phyloP scores from a whole-genome alignment of 2,888 invertebrate species.

The Erynnis tages region DNA sequence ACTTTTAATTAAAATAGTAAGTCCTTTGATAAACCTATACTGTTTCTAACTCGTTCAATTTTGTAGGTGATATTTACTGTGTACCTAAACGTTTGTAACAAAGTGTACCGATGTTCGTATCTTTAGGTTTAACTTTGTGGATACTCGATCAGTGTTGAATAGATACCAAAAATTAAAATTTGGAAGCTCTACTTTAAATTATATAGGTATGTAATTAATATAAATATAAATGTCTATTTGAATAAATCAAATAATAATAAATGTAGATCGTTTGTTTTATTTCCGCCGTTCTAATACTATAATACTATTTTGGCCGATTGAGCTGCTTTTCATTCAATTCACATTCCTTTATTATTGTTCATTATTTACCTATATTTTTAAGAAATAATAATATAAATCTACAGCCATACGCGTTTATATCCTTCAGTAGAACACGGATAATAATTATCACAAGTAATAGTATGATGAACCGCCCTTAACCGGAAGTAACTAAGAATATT shows the following conservation, averaged over 20 bases:
- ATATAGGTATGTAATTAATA: constrained; percentile 59
- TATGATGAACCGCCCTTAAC: too few species aligned
- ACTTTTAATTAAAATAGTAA: constrained; percentile 56
- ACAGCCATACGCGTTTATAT: too few species aligned
- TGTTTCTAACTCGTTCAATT: constrained; percentile 81
- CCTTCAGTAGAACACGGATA: too few species aligned
- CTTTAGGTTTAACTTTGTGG: constrained; percentile 66
- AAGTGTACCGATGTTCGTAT: constrained; percentile 70
- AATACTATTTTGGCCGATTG: too few species aligned
- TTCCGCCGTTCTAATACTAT: too few species aligned
- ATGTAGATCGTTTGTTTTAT: constrained; percentile 68
- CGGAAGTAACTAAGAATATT: too few species aligned
- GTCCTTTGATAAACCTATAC: constrained; percentile 78
- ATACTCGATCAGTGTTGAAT: constrained; percentile 75
- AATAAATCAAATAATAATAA: constrained; percentile 72
- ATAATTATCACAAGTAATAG: too few species aligned
- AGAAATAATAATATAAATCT: too few species aligned
- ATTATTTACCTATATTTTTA: too few species aligned
- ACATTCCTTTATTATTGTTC: too few species aligned
- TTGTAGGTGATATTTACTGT: constrained; percentile 78
- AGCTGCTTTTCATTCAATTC: too few species aligned
- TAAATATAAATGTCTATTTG: constrained; percentile 77
- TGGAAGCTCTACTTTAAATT: constrained; percentile 75
- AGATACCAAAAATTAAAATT: constrained; percentile 76
- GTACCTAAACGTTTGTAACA: constrained; percentile 75